These are phyloP conservation scores for Sebastes baramenuke DNA, from an alignment of 2,797 vertebrate genomes.

Conservation along the genomic window DNA sequence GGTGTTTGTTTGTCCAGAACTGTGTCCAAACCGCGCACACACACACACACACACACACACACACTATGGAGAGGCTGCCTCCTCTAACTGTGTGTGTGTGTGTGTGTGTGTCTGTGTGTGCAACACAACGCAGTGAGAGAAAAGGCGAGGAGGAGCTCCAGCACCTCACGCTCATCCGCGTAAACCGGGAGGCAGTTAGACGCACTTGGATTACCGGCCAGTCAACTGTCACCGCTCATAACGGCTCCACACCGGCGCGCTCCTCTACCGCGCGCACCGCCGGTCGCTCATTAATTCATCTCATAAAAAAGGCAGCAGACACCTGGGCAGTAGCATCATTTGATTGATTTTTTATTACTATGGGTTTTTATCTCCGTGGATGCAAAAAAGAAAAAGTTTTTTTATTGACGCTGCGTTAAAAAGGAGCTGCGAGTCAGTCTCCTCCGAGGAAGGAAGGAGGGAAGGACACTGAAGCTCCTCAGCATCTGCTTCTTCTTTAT, in stretches of 20 bases:
- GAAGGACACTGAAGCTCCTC: slow-evolving; percentile 20
- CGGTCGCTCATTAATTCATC: slow-evolving; percentile 17
- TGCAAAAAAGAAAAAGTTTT: slow-evolving; percentile 12
- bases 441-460: slow-evolving; percentile 21
- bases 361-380: slow-evolving; percentile 50
- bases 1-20: not conserved
- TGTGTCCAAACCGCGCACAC: not conserved
- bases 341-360: slow-evolving; percentile 44
- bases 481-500: slow-evolving; percentile 15
- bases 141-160: slow-evolving; percentile 74
- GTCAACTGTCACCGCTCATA: slow-evolving; percentile 68
- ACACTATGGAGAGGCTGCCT: too few relatives aligned
- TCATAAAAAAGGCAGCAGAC: slow-evolving; percentile 33
- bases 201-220: slow-evolving; percentile 78
- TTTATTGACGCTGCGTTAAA: slow-evolving; percentile 58
- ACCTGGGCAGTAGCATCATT: slow-evolving; percentile 11
- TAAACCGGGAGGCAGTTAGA: slow-evolving; percentile 63
- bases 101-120: too few relatives aligned
- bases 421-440: slow-evolving; percentile 63
- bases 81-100: too few relatives aligned
- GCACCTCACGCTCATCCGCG: slow-evolving; percentile 40
- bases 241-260: slow-evolving; percentile 48
- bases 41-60: too few relatives aligned
- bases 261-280: slow-evolving; percentile 29
- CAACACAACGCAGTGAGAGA: not conserved